phyloP scores from a whole-genome alignment of 2,113 vertebrate genomes.

The Echinops telfairi region DNA sequence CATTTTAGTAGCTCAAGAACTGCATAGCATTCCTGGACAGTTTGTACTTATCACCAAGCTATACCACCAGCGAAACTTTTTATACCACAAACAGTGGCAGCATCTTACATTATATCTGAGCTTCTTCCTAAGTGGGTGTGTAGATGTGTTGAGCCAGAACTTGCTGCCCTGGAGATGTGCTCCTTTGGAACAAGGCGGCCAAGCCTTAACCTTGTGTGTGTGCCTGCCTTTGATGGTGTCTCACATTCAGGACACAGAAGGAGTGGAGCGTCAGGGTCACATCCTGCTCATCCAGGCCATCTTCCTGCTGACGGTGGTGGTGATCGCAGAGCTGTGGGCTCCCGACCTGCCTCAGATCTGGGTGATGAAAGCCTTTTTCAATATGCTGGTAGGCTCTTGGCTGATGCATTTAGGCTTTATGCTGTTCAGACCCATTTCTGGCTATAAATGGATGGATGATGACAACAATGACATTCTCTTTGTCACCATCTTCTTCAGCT shows the following conservation, averaged over 20 bases:
- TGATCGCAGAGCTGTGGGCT: slow-evolving; percentile 65
- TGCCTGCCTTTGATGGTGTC: slow-evolving; percentile 69
- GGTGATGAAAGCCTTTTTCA: slow-evolving; percentile 78
- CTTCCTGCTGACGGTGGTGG: slow-evolving; percentile 60
- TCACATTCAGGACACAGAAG: slow-evolving; percentile 71
- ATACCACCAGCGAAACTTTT: slow-evolving; percentile 49
- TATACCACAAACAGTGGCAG: slow-evolving; percentile 75
- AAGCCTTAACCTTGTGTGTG: slow-evolving; percentile 40
- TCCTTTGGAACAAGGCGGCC: slow-evolving; percentile 60
- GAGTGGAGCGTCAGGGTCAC: slow-evolving; percentile 69
- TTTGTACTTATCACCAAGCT: slow-evolving; percentile 58
- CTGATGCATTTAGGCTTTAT: slow-evolving; percentile 81
- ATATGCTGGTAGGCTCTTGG: slow-evolving; percentile 77
- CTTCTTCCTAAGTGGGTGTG: slow-evolving; percentile 69
- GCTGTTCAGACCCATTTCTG: slow-evolving; percentile 78
- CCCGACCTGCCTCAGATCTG: slow-evolving; percentile 10
- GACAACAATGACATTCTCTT: slow-evolving; percentile 74
- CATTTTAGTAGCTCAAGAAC: slow-evolving; percentile 64
- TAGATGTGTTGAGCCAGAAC: slow-evolving; percentile 72
- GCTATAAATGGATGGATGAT: slow-evolving; percentile 72
- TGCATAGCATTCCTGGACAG: slow-evolving; percentile 15
- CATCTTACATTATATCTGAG: slow-evolving; percentile 69
- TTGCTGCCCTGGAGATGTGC: slow-evolving; percentile 62
- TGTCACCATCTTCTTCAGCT: slow-evolving; percentile 83
- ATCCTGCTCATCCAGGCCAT: slow-evolving; percentile 59